Conservation (phyloP, 1,140 invertebrate genomes). For the Drosophila elegans region DNA sequence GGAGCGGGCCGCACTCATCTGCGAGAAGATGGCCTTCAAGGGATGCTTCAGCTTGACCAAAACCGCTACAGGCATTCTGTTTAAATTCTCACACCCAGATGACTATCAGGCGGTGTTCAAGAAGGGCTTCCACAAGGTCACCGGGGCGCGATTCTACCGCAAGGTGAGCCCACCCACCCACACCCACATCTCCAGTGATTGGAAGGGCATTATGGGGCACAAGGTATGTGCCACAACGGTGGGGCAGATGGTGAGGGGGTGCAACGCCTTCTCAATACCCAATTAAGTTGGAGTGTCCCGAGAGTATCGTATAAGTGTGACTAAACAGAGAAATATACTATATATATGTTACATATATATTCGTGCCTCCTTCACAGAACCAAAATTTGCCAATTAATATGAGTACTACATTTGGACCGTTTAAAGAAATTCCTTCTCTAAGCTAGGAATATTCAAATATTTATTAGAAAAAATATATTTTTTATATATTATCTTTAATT, state of each 20-base stretch:
- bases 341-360: not conserved
- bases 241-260: not conserved
- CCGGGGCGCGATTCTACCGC: slow-evolving; percentile 90
- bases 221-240: not conserved
- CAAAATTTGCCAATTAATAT: no score
- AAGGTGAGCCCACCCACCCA: slow-evolving; percentile 86
- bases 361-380: not conserved
- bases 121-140: slow-evolving; percentile 94
- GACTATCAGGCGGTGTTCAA: slow-evolving; percentile 94
- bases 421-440: no score
- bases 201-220: slow-evolving; percentile 8
- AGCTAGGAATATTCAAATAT: no score
- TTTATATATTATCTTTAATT: no score
- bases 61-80: slow-evolving; percentile 94
- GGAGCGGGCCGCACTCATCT: slow-evolving; percentile 93
- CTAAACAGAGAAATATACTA: not conserved
- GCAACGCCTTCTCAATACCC: slow-evolving; percentile 1
- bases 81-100: slow-evolving; percentile 93
- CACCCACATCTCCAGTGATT: slow-evolving; percentile 15
- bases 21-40: slow-evolving; percentile 94
- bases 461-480: no score
- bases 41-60: slow-evolving; percentile 93
- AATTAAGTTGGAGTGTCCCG: not conserved
- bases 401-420: no score
- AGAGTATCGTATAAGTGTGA: slow-evolving; percentile 5